These are phyloP conservation scores for Maconellicoccus hirsutus DNA, from an alignment of 1,140 invertebrate genomes.

Conservation along the genomic window DNA sequence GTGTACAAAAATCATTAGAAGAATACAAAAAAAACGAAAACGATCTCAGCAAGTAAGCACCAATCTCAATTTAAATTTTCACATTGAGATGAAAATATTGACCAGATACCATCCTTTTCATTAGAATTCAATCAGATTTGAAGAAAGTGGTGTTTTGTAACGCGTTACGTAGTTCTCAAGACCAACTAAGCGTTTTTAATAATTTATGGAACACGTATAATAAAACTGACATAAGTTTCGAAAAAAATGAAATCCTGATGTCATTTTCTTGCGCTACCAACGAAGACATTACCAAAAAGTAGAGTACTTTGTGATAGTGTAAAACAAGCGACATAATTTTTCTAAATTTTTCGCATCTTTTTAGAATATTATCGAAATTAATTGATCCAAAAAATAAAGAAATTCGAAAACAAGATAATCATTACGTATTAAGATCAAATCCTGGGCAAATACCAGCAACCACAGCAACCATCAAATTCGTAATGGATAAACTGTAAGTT, in stretches of 20 bases:
- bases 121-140: slow-evolving; percentile 10
- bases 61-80: too few relatives aligned
- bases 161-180: background rate
- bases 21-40: background rate
- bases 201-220: background rate
- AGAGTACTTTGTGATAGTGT: background rate
- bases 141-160: background rate
- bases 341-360: too few relatives aligned
- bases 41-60: background rate
- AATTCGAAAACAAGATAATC: slow-evolving; percentile 10
- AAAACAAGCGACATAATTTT: too few relatives aligned
- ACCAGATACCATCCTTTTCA: too few relatives aligned
- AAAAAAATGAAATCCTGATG: background rate
- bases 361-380: background rate
- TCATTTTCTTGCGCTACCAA: background rate
- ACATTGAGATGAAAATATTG: too few relatives aligned
- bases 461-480: too few relatives aligned
- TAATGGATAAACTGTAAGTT: too few relatives aligned
- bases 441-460: too few relatives aligned
- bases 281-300: background rate
- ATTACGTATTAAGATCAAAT: background rate
- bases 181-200: background rate
- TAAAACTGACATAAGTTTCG: background rate
- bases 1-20: background rate
- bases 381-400: background rate